Percentiles rank a stretch among this genome's conserved stretches.
Conservation (phyloP, 2,113 vertebrate genomes). For the Charadrius vociferus region DNA sequence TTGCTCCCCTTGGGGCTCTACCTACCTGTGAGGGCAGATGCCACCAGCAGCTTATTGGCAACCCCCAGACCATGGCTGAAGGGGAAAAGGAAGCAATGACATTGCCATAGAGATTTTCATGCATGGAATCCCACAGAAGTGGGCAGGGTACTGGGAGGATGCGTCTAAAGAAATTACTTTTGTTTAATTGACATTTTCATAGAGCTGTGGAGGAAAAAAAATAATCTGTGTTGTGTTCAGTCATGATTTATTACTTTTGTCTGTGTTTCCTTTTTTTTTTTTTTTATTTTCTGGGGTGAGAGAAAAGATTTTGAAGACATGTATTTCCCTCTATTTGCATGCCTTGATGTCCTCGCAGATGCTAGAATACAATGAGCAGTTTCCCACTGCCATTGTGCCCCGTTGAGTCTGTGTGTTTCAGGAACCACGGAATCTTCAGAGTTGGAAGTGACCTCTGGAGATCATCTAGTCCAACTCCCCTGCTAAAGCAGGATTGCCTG, state of each 20-base stretch:
- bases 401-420: background rate
- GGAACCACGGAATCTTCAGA: too few relatives aligned
- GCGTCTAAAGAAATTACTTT: background rate
- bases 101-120: background rate
- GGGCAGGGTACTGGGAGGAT: background rate
- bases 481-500: too few relatives aligned
- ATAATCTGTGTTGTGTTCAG: background rate
- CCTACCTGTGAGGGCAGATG: background rate
- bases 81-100: background rate
- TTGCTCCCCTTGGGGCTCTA: background rate
- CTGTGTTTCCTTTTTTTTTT: background rate
- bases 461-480: too few relatives aligned
- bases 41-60: background rate
- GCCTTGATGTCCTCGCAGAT: background rate
- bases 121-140: background rate
- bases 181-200: background rate
- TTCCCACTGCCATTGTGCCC: background rate
- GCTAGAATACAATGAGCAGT: background rate
- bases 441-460: too few relatives aligned
- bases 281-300: background rate
- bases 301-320: background rate
- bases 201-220: background rate
- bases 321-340: background rate
- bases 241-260: background rate
- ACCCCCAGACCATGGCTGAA: background rate